Conservation (phyloP, 2,888 invertebrate genomes). For the Drosophila quinaria region DNA sequence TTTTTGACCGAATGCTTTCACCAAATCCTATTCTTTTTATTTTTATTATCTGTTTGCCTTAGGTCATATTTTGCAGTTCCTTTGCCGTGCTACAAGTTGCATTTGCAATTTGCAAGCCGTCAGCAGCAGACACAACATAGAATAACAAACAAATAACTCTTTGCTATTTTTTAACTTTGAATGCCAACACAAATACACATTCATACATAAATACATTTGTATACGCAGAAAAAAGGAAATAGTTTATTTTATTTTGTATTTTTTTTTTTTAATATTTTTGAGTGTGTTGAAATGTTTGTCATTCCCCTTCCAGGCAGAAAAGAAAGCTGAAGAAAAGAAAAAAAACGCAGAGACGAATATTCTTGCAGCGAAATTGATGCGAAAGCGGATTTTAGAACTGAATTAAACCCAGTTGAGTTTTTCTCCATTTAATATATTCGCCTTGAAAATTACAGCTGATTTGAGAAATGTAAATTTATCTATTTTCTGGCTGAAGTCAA, state of each 20-base stretch:
- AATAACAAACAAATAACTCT: slow-evolving; percentile 18
- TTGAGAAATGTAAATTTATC: too few relatives aligned
- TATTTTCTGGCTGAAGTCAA: too few relatives aligned
- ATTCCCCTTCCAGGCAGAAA: neutral
- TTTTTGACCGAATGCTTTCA: neutral
- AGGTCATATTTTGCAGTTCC: slow-evolving; percentile 2
- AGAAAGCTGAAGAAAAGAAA: neutral
- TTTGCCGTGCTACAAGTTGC: slow-evolving; percentile 9
- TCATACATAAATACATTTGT: neutral
- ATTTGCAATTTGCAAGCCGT: slow-evolving; percentile 43
- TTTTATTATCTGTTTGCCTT: slow-evolving; percentile 9
- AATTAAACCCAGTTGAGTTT: too few relatives aligned
- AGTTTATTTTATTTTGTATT: neutral
- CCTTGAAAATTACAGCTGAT: too few relatives aligned
- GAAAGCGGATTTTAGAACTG: neutral
- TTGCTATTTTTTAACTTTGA: slow-evolving; percentile 6
- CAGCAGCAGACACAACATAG: slow-evolving; percentile 27
- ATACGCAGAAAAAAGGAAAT: neutral
- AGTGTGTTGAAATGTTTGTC: slow-evolving; percentile 4
- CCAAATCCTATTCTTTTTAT: neutral
- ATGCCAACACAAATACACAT: slow-evolving; percentile 3
- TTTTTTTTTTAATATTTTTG: slow-evolving; percentile 10
- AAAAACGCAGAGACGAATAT: neutral
- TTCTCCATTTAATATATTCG: too few relatives aligned
- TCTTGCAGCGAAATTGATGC: neutral